A percentile compares a stretch with the other conserved stretches of the same genome.
Evolutionary conservation across 2,888 invertebrate species (phyloP).

Genomic region (Caenorhabditis imperialis): DNA sequence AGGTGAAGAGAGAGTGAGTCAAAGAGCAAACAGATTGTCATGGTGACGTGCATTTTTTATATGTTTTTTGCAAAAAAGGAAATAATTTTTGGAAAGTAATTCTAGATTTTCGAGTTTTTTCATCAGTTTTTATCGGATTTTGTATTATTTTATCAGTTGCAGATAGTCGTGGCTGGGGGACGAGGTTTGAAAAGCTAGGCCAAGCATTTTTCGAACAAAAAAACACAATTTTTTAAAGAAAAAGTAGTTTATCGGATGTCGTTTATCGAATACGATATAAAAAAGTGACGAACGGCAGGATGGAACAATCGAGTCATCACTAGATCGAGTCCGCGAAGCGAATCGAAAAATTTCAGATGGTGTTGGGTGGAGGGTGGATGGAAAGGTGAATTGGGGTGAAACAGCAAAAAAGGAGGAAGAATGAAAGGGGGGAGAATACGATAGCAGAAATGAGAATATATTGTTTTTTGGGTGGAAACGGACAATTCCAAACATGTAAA

Average conservation of each 20-base stretch:
- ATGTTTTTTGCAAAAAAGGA: too few species aligned
- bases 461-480: background rate
- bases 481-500: slow-evolving; percentile 11
- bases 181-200: background rate
- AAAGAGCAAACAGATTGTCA: too few species aligned
- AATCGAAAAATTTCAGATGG: slow-evolving; percentile 12
- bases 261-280: slow-evolving; percentile 46
- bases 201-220: background rate
- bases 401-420: slow-evolving; percentile 9
- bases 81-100: too few species aligned
- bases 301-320: slow-evolving; percentile 4
- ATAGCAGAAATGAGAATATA: background rate
- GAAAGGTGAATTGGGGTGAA: too few species aligned
- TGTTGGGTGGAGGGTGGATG: too few species aligned
- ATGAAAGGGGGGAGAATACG: background rate
- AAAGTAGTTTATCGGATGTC: slow-evolving; percentile 24
- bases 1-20: too few species aligned
- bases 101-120: too few species aligned
- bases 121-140: too few species aligned
- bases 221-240: background rate
- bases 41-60: too few species aligned
- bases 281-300: too few species aligned
- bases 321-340: slow-evolving; percentile 15
- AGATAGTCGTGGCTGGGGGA: too few species aligned
- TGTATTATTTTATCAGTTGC: too few species aligned